Conservation (phyloP, 2,797 vertebrate genomes). For the Buphagus erythrorhynchus region DNA sequence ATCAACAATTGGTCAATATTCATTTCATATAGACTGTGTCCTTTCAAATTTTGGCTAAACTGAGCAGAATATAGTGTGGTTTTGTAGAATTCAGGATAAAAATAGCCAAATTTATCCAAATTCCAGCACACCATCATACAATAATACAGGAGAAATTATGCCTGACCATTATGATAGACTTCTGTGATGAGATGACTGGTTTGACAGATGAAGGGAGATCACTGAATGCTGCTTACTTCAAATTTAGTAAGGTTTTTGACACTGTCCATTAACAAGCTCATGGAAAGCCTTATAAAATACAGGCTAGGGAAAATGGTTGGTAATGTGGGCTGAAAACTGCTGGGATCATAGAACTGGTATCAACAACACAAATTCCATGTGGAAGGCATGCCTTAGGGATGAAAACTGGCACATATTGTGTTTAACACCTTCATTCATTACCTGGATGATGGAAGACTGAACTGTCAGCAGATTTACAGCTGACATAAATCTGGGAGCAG, state of each 20-base stretch:
- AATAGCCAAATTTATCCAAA: background rate
- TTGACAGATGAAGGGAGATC: background rate
- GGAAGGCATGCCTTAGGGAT: background rate
- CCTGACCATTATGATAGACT: background rate
- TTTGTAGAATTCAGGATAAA: background rate
- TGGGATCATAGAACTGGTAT: background rate
- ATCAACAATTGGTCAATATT: background rate
- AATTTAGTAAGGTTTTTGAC: background rate
- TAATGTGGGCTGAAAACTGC: background rate
- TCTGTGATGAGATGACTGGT: background rate
- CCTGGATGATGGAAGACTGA: background rate
- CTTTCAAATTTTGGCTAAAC: background rate
- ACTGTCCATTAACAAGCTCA: background rate
- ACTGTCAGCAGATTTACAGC: background rate
- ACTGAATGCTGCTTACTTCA: background rate
- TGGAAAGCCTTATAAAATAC: background rate
- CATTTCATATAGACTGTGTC: background rate
- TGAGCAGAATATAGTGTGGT: background rate
- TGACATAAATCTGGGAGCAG: background rate
- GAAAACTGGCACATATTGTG: background rate
- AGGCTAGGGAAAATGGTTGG: background rate
- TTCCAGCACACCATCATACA: background rate
- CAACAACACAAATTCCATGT: background rate
- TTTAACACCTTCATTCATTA: background rate
- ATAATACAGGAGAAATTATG: background rate